Evolutionary conservation across 2,113 vertebrate species (phyloP), one percentile per base, ranked within the genome.

Genomic region (Tetrao urogallus): DNA sequence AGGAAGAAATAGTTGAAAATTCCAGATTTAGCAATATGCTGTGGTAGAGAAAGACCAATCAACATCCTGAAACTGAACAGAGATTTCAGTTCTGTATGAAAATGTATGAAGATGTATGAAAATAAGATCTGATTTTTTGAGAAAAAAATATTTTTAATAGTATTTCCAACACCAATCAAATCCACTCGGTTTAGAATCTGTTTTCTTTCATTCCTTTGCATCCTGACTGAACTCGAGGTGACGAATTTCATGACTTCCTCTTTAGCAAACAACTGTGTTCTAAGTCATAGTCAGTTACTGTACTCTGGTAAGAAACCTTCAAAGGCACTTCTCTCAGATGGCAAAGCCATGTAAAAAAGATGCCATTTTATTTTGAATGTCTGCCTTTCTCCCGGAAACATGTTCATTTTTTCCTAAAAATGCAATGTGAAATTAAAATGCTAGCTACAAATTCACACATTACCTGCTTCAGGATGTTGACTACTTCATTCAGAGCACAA

Each of bases 111-210:
- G 12, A 40, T 21, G 9, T 18, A 43, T 13, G 22, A 65, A 85
- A 91, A 82, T 10, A 79, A n/a, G 63, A 52, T 61, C 34, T 60
- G 58, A 82, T 67, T 93, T 90, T 88, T 88, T 45, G 45, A 80
- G 45, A 30, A 58, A 8, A 48, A 65, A 1, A 3, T 48, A 32
- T 36, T 78, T 89, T 71, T 89, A 6, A 67, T 38, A 89, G 30
- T 43, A 7, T 85, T 93, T 11, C 12, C 60, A 47, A 8, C 5
- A 60, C 7, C 80, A 10, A 54, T 70, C 43, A 66, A 86, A 61
- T 38, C 47, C 10, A 72, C 43, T 45, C 43, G 30, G 15, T 81
- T 81, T 80, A 58, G 57, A 48, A 14, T 43, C 56, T 36, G 18
- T 72, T 48, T 72, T 28, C 11, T 64, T 69, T 57, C 87, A 75